Base-by-base conservation (phyloP, 2,113 vertebrate species). In the Hyperoodon ampullatus region DNA sequence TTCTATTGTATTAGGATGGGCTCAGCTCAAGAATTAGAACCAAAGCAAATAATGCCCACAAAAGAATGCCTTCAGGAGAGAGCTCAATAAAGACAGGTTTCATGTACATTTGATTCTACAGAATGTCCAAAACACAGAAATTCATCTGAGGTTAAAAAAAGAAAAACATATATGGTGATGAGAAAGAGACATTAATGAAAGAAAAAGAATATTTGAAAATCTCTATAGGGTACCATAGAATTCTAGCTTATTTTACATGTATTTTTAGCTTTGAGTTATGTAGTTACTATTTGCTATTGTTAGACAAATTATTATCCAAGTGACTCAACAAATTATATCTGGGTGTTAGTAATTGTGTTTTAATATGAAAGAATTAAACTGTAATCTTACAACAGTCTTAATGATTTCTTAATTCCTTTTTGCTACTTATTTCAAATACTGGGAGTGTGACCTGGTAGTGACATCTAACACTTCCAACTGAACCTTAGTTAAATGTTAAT, bases 401-500 rank as follows among this genome's bases (percentile, higher is more conserved):
- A 97, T 97, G 96, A 98, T 98, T 98, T 97, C 88, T 98, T 96
- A 94, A 93, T 98, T 97, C 88, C 89, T 96, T 97, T 94, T 98
- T 98, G 94, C 94, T 95, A 93, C 96, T 98, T 98, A 98, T 93
- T 96, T 95, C 94, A 98, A 80, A 97, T 96, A 96, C 97, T 98
- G 93, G 95, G 97, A 98, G 42, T 95, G 71, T 35, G 93, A 98
- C 98, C 94, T 98, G 95, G 78, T 98, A 97, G 97, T 98, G 98
- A 93, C 97, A 98, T 96, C 58, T 94, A 97, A 97, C 96, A 97
- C 93, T 97, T 98, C 97, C 75, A 97, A 96, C 88, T 97, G 97
- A 97, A 97, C 88, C 94, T 98, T 98, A 98, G 98, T 98, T 98
- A 98, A 98, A 95, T 96, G 97, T 80, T 80, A 80, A 80, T 55